Evolutionary conservation across 2,797 vertebrate genomes (phyloP).

Genomic region (Esox lucius): DNA sequence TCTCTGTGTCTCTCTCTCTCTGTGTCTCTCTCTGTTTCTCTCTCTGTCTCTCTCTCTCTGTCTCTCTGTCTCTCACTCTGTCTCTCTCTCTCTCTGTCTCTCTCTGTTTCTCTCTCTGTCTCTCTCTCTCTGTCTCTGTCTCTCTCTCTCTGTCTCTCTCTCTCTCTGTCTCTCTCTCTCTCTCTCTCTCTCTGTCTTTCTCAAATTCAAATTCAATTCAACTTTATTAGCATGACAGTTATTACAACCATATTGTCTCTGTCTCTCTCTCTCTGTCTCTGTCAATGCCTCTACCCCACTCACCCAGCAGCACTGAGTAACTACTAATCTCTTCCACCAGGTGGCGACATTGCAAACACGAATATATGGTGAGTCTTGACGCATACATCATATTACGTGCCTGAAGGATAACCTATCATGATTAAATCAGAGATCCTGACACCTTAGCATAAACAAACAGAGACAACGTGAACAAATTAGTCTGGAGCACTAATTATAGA

Average conservation of each 20-base stretch:
- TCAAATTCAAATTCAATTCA: too few species aligned
- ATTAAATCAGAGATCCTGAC: not conserved
- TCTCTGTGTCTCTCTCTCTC: conserved; percentile 12
- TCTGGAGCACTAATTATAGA: not conserved
- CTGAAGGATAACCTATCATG: conserved; percentile 12
- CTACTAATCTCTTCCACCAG: not conserved
- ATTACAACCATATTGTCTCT: too few species aligned
- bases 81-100: conserved; percentile 15
- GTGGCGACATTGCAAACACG: not conserved
- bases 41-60: conserved; percentile 14
- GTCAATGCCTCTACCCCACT: not conserved
- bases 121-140: conserved; percentile 6
- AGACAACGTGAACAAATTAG: conserved; percentile 56
- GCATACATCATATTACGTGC: not conserved
- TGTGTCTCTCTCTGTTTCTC: too few species aligned
- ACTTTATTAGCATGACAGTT: too few species aligned
- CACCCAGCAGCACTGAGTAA: not conserved
- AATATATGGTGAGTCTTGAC: not conserved
- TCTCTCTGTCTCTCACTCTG: too few species aligned
- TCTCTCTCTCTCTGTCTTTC: too few species aligned
- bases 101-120: too few species aligned
- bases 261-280: conserved; percentile 14
- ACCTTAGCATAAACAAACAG: conserved; percentile 24
- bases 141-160: conserved; percentile 14
- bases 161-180: conserved; percentile 15